Conservation (phyloP, 2,888 invertebrate species). For the Agelastica alni region DNA sequence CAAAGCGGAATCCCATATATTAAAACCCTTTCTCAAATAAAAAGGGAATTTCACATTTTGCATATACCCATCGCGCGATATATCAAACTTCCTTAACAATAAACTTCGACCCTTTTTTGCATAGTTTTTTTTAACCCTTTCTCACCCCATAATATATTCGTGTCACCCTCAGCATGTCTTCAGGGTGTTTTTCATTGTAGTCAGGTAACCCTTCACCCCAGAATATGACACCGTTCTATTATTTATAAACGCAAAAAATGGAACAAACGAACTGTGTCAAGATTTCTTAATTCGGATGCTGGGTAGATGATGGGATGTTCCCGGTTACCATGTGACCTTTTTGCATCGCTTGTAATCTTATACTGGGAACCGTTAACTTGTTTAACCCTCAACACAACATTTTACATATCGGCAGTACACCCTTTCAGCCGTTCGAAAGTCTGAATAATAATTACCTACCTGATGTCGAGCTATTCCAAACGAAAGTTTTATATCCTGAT, state of each 20-base stretch:
- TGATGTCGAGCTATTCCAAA: not conserved
- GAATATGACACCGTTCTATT: constrained; percentile 58
- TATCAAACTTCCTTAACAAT: constrained; percentile 49
- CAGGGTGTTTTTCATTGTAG: constrained; percentile 57
- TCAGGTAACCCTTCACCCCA: constrained; percentile 55
- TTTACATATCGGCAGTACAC: constrained; percentile 11
- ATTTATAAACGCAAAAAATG: constrained; percentile 54
- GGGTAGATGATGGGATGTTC: constrained; percentile 33
- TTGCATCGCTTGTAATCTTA: constrained; percentile 49
- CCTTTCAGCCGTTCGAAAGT: constrained; percentile 10
- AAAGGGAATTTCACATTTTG: constrained; percentile 41
- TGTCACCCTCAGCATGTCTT: constrained; percentile 56
- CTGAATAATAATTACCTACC: constrained; percentile 20
- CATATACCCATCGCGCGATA: constrained; percentile 45
- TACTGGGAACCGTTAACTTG: constrained; percentile 35
- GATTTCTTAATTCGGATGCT: constrained; percentile 48
- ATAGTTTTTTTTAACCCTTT: constrained; percentile 57
- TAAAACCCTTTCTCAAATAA: constrained; percentile 41
- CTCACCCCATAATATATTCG: constrained; percentile 56
- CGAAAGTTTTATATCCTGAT: too few species aligned
- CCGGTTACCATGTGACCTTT: constrained; percentile 43
- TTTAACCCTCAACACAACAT: constrained; percentile 25
- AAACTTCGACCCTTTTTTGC: constrained; percentile 55
- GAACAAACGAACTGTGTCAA: constrained; percentile 59
- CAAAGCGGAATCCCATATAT: constrained; percentile 55